Conservation (phyloP, 2,113 vertebrate genomes). For the Variabilichromis moorii region DNA sequence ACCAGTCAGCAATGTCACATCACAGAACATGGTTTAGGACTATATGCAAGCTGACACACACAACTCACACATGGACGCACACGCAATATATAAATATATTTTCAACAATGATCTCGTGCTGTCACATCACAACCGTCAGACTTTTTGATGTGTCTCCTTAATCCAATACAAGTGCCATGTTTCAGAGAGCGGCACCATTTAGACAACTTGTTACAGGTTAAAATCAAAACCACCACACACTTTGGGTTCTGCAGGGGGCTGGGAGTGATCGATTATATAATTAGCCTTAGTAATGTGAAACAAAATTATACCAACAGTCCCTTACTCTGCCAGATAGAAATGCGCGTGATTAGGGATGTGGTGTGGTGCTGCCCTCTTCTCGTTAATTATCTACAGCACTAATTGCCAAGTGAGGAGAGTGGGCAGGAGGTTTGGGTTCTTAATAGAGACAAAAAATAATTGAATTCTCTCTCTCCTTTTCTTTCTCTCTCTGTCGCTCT, state of each 20-base stretch:
- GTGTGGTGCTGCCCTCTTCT: conserved; percentile 63
- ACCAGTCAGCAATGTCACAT: conserved; percentile 73
- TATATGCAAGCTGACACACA: conserved; percentile 47
- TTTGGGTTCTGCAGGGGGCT: conserved; percentile 2
- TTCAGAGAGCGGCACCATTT: neutral
- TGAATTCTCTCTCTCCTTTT: conserved; percentile 50
- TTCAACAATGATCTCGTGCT: conserved; percentile 27
- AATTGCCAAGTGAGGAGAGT: conserved; percentile 67
- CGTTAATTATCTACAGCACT: conserved; percentile 67
- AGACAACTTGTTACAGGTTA: neutral
- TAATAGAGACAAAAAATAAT: conserved; percentile 71
- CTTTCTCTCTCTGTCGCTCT: conserved; percentile 10
- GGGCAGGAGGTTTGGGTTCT: conserved; percentile 65
- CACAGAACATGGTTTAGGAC: conserved; percentile 59
- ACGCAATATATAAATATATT: conserved; percentile 34
- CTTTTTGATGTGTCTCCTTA: neutral
- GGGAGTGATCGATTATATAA: conserved; percentile 58
- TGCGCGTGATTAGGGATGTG: conserved; percentile 60
- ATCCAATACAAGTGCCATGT: neutral
- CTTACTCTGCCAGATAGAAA: conserved; percentile 50
- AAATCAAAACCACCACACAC: conserved; percentile 20
- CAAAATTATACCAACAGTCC: conserved; percentile 61
- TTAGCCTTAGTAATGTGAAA: conserved; percentile 58
- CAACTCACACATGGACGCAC: neutral
- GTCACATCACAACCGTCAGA: conserved; percentile 1